phyloP scores from a whole-genome alignment of 2,113 vertebrate genomes.

The Sylvia atricapilla region DNA sequence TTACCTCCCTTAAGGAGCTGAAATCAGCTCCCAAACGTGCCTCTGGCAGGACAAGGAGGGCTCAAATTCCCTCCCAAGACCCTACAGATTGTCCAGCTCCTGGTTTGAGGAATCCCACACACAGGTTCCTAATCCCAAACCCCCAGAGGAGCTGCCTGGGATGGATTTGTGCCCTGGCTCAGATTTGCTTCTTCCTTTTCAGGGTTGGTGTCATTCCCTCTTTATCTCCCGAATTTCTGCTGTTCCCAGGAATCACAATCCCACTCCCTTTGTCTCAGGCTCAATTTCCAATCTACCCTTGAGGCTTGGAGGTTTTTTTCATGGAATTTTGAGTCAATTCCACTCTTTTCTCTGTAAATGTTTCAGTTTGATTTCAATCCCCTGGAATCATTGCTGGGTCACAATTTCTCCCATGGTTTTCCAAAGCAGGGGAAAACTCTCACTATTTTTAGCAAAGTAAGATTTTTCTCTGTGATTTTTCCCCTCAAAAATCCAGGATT shows the following conservation, averaged over 20 bases:
- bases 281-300: fast-evolving
- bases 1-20: fast-evolving
- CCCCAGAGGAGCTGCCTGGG: background rate
- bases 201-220: background rate
- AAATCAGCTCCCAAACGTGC: fast-evolving
- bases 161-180: background rate
- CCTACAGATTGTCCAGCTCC: fast-evolving
- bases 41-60: background rate
- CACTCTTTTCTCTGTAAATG: background rate
- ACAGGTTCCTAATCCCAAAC: background rate
- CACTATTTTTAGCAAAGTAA: fast-evolving
- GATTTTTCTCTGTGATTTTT: background rate
- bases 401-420: fast-evolving
- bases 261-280: background rate
- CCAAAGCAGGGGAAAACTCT: fast-evolving
- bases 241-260: background rate
- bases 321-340: background rate
- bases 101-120: background rate
- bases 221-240: background rate
- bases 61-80: background rate
- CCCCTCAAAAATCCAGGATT: background rate
- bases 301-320: background rate
- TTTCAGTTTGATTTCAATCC: background rate
- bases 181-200: background rate
- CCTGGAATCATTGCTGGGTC: fast-evolving